Percentiles rank a stretch among this genome's conserved stretches.
Conservation (phyloP, 1,140 invertebrate species). For the Trachelipus rathkii region DNA sequence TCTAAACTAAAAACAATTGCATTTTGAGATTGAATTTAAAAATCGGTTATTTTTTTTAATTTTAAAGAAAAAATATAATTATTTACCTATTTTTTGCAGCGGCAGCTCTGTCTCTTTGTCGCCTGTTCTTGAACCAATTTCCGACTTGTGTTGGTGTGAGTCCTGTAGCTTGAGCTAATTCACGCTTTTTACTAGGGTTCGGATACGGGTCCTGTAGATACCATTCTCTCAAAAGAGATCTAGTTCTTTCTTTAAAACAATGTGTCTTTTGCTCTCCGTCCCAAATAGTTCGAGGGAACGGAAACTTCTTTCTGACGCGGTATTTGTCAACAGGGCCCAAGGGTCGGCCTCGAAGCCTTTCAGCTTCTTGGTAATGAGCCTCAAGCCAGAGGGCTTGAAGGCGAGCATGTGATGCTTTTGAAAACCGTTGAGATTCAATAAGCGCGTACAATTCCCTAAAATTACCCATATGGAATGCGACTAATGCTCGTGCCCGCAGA, state of each 20-base stretch:
- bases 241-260: constrained; percentile 88
- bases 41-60: too few species aligned
- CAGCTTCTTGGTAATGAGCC: constrained; percentile 97
- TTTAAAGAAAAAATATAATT: too few species aligned
- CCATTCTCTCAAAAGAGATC: constrained; percentile 91
- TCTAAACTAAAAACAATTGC: too few species aligned
- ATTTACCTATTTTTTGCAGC: constrained; percentile 69
- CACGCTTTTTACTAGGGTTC: constrained; percentile 96
- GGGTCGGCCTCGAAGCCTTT: constrained; percentile 88
- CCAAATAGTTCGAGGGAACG: constrained; percentile 96
- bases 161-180: constrained; percentile 94
- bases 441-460: constrained; percentile 91
- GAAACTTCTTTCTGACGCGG: constrained; percentile 98
- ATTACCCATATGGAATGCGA: constrained; percentile 93
- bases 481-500: constrained; percentile 88
- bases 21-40: too few species aligned
- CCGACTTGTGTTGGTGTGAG: constrained; percentile 98
- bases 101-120: constrained; percentile 94
- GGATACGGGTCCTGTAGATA: constrained; percentile 99
- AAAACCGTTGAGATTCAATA: constrained; percentile 93
- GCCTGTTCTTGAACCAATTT: constrained; percentile 99
- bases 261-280: constrained; percentile 99
- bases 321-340: constrained; percentile 99
- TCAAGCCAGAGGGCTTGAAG: constrained; percentile 94
- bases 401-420: constrained; percentile 89